Conservation (phyloP, 2,888 invertebrate species). For the Tenodera sinensis region DNA sequence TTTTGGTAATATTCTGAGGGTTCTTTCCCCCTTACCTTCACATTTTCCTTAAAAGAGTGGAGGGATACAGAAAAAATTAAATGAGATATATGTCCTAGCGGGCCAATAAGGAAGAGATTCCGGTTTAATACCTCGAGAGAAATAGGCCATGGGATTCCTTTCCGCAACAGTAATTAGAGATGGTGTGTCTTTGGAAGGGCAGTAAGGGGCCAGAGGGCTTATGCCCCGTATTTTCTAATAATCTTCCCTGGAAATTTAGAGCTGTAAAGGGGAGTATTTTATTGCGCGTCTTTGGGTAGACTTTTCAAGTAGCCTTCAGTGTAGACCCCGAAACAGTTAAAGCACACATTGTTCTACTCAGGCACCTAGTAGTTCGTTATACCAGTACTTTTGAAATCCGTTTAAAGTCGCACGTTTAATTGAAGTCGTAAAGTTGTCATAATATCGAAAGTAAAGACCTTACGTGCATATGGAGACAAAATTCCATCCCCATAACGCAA, state of each 20-base stretch:
- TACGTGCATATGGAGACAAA: too few relatives aligned
- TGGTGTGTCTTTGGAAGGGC: not conserved
- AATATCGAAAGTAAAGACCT: too few relatives aligned
- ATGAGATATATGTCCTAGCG: not conserved
- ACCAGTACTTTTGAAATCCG: too few relatives aligned
- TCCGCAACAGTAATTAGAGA: not conserved
- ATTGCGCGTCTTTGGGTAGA: not conserved
- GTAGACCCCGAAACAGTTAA: not conserved
- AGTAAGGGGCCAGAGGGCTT: not conserved
- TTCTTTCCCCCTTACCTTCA: not conserved
- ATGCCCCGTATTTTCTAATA: not conserved
- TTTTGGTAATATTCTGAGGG: not conserved
- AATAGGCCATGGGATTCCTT: not conserved
- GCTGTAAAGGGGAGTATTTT: not conserved
- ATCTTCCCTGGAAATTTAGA: not conserved
- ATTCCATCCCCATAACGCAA: too few relatives aligned
- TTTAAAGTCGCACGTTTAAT: too few relatives aligned
- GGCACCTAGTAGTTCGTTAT: too few relatives aligned
- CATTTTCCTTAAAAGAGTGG: not conserved
- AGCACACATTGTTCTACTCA: too few relatives aligned
- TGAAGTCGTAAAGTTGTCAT: too few relatives aligned
- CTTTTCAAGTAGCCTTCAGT: not conserved
- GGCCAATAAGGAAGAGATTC: not conserved
- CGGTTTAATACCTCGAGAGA: not conserved
- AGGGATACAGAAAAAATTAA: not conserved